Base-by-base conservation (phyloP, 2,797 vertebrate genomes). In the Nyctibius grandis region DNA sequence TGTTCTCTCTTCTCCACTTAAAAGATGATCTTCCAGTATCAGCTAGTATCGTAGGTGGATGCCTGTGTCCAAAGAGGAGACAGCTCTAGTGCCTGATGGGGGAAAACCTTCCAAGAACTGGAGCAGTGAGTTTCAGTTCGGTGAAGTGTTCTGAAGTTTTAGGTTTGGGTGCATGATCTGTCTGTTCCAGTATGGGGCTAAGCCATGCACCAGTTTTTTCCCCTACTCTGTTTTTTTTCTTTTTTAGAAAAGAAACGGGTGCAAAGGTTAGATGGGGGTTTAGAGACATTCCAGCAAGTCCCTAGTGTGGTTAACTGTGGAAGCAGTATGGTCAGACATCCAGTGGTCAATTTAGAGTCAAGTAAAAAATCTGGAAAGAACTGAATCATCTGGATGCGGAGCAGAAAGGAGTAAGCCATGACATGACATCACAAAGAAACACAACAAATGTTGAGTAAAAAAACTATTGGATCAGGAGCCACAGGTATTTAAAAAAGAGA, bases 21-120 rank as follows among this genome's bases (percentile, higher is more conserved):
- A 44, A 67, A 60, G 26, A 56, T 0, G 0, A 63, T 38, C 16
- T 75, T 69, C 17, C 42, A 31, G 42, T 44, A 54, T n/a, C 42
- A 8, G 36, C 38, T 50, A 12, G n/a, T 19, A 57, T 6, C 1
- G 1, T 12, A 38, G 38, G 44, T 9, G n/a, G 65, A 53, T 0
- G 4, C 25, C 44, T 1, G 1, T 22, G 33, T 53, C 73, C 26
- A 25, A 72, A 51, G 59, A 72, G n/a, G 45, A 40, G n/a, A 17
- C 45, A 59, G 23, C 33, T 56, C 20, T 38, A 56, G 23, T 50
- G 36, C 54, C 61, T 38, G 23, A 5, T 17, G 29, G 12, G 14
- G 36, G 22, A 31, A 78, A 67, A 48, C 12, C 12, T 73, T 67
- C 59, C 68, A 15, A 67, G 31, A 36, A 36, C 18, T n/a, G 33